Conservation (phyloP, 2,888 invertebrate species). For the Netelia fuscicornis region DNA sequence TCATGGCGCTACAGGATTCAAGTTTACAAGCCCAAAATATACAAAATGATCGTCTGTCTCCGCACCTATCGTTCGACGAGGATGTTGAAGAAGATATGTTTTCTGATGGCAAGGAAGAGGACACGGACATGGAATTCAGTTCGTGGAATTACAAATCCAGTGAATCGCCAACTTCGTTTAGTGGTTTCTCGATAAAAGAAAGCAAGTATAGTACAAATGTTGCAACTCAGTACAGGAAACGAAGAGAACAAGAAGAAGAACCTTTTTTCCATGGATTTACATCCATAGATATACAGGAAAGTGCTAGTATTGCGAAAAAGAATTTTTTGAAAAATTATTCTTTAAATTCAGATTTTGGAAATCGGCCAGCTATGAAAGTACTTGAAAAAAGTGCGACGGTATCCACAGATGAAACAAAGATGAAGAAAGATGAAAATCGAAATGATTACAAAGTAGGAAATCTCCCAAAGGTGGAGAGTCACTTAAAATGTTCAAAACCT, state of each 20-base stretch:
- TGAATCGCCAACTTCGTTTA: conserved; percentile 1
- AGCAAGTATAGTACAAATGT: background rate
- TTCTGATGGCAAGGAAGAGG: background rate
- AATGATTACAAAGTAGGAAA: background rate
- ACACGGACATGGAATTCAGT: background rate
- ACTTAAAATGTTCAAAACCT: background rate
- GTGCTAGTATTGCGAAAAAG: background rate
- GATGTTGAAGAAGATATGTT: conserved; percentile 64
- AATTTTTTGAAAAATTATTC: background rate
- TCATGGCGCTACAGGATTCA: background rate
- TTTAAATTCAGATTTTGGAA: background rate
- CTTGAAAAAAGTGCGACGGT: background rate
- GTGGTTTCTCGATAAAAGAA: background rate
- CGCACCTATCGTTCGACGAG: conserved; percentile 52
- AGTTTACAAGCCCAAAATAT: background rate
- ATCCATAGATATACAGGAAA: conserved; percentile 13
- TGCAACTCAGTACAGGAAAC: background rate
- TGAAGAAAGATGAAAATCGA: background rate
- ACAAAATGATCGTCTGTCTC: background rate
- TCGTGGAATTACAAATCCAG: conserved; percentile 5
- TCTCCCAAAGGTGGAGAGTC: background rate
- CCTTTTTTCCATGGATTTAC: conserved; percentile 53
- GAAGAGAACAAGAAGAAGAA: background rate
- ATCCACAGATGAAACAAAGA: background rate
- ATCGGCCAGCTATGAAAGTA: too few species aligned